Evolutionary conservation across 2,113 vertebrate species (phyloP).

Genomic region (Circaetus cinerascens): DNA sequence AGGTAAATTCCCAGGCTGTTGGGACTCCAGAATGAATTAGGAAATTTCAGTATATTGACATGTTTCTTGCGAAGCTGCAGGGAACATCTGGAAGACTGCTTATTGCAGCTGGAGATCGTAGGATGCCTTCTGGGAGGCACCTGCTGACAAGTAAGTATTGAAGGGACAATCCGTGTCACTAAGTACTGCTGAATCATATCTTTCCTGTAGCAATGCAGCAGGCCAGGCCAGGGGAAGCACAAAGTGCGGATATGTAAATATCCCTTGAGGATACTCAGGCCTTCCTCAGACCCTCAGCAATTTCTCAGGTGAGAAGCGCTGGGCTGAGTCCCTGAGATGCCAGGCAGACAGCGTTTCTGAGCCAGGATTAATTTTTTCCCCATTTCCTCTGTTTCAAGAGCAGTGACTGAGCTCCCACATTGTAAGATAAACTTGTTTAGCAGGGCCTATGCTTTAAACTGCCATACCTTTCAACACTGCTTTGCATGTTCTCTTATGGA

Average conservation of each 20-base stretch:
- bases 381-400: not conserved
- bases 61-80: not conserved
- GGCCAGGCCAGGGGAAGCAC: not conserved
- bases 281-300: not conserved
- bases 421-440: not conserved
- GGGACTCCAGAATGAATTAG: not conserved
- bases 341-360: not conserved
- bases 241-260: not conserved
- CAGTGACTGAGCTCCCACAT: not conserved
- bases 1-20: not conserved
- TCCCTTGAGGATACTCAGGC: not conserved
- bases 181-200: not conserved
- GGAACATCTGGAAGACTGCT: not conserved
- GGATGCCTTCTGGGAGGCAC: not conserved
- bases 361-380: not conserved
- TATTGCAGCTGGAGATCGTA: not conserved
- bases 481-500: accelerated
- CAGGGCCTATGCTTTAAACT: not conserved
- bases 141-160: not conserved
- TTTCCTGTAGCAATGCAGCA: not conserved
- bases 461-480: not conserved
- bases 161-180: not conserved
- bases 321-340: not conserved
- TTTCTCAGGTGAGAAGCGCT: not conserved
- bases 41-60: not conserved